These are phyloP conservation scores for Drosophila navojoa DNA, from an alignment of 1,140 invertebrate genomes.

Conservation along the genomic window DNA sequence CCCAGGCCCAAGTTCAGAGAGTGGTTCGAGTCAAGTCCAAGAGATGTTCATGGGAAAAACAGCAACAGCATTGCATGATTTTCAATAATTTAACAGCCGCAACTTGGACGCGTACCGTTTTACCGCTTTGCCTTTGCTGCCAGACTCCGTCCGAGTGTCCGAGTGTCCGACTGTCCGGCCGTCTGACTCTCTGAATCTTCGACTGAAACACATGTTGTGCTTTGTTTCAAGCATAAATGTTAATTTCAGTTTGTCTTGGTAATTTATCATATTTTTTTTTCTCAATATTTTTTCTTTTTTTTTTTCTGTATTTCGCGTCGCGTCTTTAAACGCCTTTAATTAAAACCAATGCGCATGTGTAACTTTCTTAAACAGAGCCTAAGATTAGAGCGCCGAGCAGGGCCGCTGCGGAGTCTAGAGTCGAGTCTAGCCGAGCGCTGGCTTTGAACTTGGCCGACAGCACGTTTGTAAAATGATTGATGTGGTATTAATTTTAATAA, in stretches of 20 bases:
- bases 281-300: background rate
- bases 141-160: slow-evolving; percentile 1
- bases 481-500: slow-evolving; percentile 84
- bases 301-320: slow-evolving; percentile 29
- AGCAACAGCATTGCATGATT: slow-evolving; percentile 69
- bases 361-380: slow-evolving; percentile 74
- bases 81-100: slow-evolving; percentile 77
- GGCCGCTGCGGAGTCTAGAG: slow-evolving; percentile 37
- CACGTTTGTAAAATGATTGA: slow-evolving; percentile 83
- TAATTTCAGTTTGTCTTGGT: slow-evolving; percentile 79
- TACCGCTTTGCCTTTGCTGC: slow-evolving; percentile 4
- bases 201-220: slow-evolving; percentile 36
- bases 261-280: slow-evolving; percentile 78
- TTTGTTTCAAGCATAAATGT: slow-evolving; percentile 60
- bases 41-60: slow-evolving; percentile 73
- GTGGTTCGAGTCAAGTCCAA: slow-evolving; percentile 25
- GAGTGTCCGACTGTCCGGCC: background rate
- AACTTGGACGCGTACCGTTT: slow-evolving; percentile 40
- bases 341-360: slow-evolving; percentile 83
- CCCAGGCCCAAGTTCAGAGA: slow-evolving; percentile 36
- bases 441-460: slow-evolving; percentile 82
- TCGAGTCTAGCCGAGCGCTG: slow-evolving; percentile 13
- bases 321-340: slow-evolving; percentile 81
- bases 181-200: slow-evolving; percentile 6
- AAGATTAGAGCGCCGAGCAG: slow-evolving; percentile 25